Base-by-base conservation (phyloP, 2,113 vertebrate genomes). In the Hystrix cristata region DNA sequence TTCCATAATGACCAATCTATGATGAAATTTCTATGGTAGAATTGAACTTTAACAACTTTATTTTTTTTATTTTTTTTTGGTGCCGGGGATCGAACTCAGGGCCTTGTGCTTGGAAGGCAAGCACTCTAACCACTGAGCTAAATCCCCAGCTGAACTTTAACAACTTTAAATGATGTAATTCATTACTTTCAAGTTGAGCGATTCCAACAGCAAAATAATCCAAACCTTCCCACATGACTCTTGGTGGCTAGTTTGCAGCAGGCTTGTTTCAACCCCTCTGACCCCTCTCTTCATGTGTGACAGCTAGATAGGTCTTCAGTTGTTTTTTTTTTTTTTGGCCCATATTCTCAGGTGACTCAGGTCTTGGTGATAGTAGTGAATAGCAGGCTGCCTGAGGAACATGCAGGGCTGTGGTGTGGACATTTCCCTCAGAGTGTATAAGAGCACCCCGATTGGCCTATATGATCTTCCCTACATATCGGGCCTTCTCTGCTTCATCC, bases 181-280 rank as follows among this genome's bases (percentile, higher is more conserved):
- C 43, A n/a, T 87, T 88, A 87, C 43, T 69, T 82, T 81, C n/a
- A 90, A 87, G 67, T 87, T 86, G 53, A 92, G 27, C n/a, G 87
- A 4, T 92, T 86, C 62, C 31, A 59, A 59, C 31, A 83, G 34
- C 43, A 59, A 85, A 86, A 82, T 79, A 79, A 81, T n/a, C 43
- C 48, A 55, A 27, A 23, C 16, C 18, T 86, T 57, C 64, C 14
- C 55, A 14, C 18, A 55, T 53, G 62, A 43, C 57, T 55, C 25
- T 59, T 46, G 43, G n/a, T 34, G 80, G 65, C 46, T 65, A 34
- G 79, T 69, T 67, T 90, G 62, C 4, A 57, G 29, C 8, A 87
- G 62, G 23, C 82, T 43, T 71, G 57, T 74, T 89, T 92, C 18
- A 72, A 5, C 59, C 71, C 53, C 79, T 82, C 51, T 16, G 31